phyloP scores from a whole-genome alignment of 1,140 invertebrate species.

The Dendrolimus punctatus region DNA sequence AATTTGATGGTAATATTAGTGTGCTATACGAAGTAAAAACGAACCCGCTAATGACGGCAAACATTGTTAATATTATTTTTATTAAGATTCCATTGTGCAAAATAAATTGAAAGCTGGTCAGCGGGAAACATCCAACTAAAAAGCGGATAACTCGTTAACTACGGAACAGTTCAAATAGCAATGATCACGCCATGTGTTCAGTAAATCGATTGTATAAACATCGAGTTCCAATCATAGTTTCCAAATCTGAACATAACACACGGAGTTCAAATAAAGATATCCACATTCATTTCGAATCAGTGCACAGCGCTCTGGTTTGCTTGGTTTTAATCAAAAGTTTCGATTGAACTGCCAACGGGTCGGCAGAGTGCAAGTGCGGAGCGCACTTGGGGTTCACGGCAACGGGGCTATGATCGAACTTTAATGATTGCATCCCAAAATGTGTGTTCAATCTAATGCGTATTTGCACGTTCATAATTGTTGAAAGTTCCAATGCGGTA shows the following conservation, averaged over 20 bases:
- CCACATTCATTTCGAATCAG: constrained; percentile 42
- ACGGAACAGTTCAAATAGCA: constrained; percentile 4
- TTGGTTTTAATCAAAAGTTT: constrained; percentile 72
- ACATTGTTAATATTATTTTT: no score
- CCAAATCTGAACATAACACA: constrained; percentile 47
- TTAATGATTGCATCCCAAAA: constrained; percentile 43
- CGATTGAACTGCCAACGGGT: constrained; percentile 56
- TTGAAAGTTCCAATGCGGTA: constrained; percentile 29
- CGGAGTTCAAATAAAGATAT: constrained; percentile 65
- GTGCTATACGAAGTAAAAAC: no score
- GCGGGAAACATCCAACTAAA: no score
- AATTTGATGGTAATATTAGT: no score
- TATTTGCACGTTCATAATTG: constrained; percentile 54
- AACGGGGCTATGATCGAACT: constrained; percentile 33
- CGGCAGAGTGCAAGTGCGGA: constrained; percentile 45
- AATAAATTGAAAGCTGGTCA: background rate
- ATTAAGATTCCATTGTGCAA: no score
- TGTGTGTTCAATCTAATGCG: constrained; percentile 52
- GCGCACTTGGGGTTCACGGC: constrained; percentile 29
- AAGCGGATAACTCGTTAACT: constrained; percentile 1
- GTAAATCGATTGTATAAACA: constrained; percentile 50
- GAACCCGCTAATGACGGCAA: no score
- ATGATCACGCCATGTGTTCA: constrained; percentile 1
- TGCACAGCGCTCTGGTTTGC: constrained; percentile 48
- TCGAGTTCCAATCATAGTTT: constrained; percentile 33